Evolutionary conservation across 2,888 invertebrate genomes (phyloP), one percentile per base, ranked within the genome.

Genomic region (Mylabris sibirica): DNA sequence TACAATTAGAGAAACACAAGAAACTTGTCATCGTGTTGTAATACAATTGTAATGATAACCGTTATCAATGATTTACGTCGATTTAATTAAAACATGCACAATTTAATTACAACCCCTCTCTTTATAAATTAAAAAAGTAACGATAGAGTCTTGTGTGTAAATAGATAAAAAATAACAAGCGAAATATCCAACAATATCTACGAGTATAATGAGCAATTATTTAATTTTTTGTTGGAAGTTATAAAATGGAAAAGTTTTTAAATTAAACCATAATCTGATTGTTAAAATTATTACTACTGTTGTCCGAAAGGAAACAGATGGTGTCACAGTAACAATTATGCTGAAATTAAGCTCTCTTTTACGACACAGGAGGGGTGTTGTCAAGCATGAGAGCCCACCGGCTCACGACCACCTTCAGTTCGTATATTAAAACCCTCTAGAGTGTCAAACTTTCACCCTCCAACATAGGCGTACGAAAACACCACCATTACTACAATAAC

Each of bases 311-410:
- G 84, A 85, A 85, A 83, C 85, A 85, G 85, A 85, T 85, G 85
- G 84, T 85, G 85, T 84, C 83, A 82, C 82, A 81, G 82, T 82
- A 83, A 84, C 84, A 85, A 85, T 85, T 85, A 85, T 80, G 83
- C 80, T 79, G 82, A 84, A 85, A 84, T 84, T 84, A 84, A 84
- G 83, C 84, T 82, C 84, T 83, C 82, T 83, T 83, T 83, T 81
- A 44, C 30, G 30, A 30, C 30, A 30, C 30, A 41, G n/a, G 78
- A 79, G 79, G 79, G 81, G 81, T 30, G 30, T 30, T 30, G 84
- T 84, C 82, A 84, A 76, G 84, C 84, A 80, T 82, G 83, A 84
- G 79, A 80, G 84, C 78, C 81, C 73, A 73, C 74, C 73, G 35
- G 70, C 73, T 70, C 72, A 68, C 67, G 59, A 60, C 49, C 59